Evolutionary conservation across 2,888 invertebrate species (phyloP).

Genomic region (Dexiosoma caninum): DNA sequence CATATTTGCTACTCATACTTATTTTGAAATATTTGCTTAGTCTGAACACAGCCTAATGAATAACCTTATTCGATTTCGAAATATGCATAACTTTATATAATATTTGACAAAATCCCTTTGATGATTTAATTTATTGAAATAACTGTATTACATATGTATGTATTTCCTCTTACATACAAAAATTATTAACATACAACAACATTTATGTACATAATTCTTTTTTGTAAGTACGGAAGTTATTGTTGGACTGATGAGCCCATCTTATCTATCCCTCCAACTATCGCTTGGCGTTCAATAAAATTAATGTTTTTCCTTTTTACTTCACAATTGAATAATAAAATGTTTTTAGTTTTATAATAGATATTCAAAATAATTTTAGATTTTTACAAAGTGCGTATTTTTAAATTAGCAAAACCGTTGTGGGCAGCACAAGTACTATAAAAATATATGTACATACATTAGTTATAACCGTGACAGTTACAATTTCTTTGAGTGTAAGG

Average conservation of each 20-base stretch:
- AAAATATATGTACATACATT: too few relatives aligned
- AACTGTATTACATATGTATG: not conserved
- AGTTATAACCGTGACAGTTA: too few relatives aligned
- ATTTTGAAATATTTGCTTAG: too few relatives aligned
- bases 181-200: not conserved
- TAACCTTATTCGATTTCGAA: too few relatives aligned
- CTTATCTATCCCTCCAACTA: not conserved
- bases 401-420: too few relatives aligned
- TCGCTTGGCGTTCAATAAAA: slow-evolving; percentile 14
- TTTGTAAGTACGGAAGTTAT: slow-evolving; percentile 33
- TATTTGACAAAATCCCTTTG: too few relatives aligned
- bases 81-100: too few relatives aligned
- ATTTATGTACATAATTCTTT: not conserved
- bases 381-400: not conserved
- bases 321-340: not conserved
- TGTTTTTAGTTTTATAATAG: not conserved
- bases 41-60: too few relatives aligned
- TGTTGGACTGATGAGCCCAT: slow-evolving; percentile 18
- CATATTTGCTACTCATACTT: too few relatives aligned
- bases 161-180: not conserved
- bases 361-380: slow-evolving; percentile 2
- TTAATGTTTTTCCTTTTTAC: slow-evolving; percentile 25
- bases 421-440: too few relatives aligned
- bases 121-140: not conserved
- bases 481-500: too few relatives aligned